phyloP scores from a whole-genome alignment of 1,140 invertebrate species.

The Conus betulinus region DNA sequence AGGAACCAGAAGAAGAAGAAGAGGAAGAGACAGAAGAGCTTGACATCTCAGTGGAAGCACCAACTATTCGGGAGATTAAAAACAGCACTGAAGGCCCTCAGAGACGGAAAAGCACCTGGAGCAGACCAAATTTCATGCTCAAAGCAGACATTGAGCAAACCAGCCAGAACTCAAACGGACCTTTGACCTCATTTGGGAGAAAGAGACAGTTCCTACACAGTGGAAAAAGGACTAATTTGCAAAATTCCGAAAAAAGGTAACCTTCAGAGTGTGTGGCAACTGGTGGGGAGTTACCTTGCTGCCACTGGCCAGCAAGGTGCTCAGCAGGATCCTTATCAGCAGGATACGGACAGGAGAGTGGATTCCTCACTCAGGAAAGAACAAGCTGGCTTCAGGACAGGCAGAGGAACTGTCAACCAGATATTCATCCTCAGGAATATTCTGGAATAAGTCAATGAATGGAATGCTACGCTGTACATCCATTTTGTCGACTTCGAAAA shows the following conservation, averaged over 20 bases:
- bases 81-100: too few species aligned
- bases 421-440: conserved; percentile 46
- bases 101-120: too few species aligned
- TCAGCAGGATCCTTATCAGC: not conserved
- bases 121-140: too few species aligned
- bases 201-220: not conserved
- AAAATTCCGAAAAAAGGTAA: not conserved
- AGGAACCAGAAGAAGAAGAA: too few species aligned
- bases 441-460: conserved; percentile 40
- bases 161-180: not conserved
- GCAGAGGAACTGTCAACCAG: conserved; percentile 40
- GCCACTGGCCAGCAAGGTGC: not conserved
- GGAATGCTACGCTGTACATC: conserved; percentile 33
- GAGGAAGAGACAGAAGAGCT: too few species aligned
- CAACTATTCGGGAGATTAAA: too few species aligned
- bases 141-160: too few species aligned
- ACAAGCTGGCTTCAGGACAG: conserved; percentile 39
- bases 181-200: conserved; percentile 3
- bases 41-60: too few species aligned
- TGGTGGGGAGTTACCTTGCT: not conserved
- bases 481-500: conserved; percentile 20
- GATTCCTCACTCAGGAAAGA: conserved; percentile 28
- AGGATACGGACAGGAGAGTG: conserved; percentile 23
- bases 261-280: not conserved
- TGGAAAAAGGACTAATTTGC: not conserved